Evolutionary conservation across 2,888 invertebrate species (phyloP), one percentile per base, ranked within the genome.

Genomic region (Schizotus pectinicornis): DNA sequence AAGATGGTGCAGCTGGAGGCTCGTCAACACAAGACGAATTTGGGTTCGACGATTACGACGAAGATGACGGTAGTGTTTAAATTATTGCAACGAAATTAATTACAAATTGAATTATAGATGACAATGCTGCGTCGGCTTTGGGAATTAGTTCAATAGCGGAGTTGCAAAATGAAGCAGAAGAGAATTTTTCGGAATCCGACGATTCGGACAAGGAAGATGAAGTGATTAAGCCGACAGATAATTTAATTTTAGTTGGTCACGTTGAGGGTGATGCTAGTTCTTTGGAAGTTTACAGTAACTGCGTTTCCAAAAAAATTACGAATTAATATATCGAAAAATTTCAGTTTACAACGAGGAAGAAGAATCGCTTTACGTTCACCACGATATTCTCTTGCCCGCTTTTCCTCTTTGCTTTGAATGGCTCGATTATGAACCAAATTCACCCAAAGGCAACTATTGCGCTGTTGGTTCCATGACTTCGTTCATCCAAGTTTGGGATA

Each of bases 401-500:
- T 93, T 94, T 76, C 97, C 98, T 0, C 82, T 98, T 7, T 94
- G 94, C 71, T 85, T 98, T 47, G 97, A 98, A 78, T 95, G 96
- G 93, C 81, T 98, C 55, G 91, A 91, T 77, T 94, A 90, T 76
- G 94, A 96, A 78, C 90, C 94, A 0, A 79, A 85, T 79, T 88
- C 90, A 62, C 84, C 88, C 34, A 83, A 86, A 58, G 90, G 88
- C 11, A 98, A 95, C 79, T 86, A 95, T 68, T 90, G 95, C 69
- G 98, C 97, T 0, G 86, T 98, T 55, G 98, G 96, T 7, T 90
- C 90, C 33, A 96, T 98, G 95, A 89, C 90, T 62, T 91, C 95
- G 0, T 85, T 92, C 37, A 96, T 98, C 54, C 92, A 95, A 69
- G 87, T 98, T n/a, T 99, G 98, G 97, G 97, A 98, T 80, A 80